Evolutionary conservation across 2,888 invertebrate species (phyloP).

Genomic region (Cantharis nigra): DNA sequence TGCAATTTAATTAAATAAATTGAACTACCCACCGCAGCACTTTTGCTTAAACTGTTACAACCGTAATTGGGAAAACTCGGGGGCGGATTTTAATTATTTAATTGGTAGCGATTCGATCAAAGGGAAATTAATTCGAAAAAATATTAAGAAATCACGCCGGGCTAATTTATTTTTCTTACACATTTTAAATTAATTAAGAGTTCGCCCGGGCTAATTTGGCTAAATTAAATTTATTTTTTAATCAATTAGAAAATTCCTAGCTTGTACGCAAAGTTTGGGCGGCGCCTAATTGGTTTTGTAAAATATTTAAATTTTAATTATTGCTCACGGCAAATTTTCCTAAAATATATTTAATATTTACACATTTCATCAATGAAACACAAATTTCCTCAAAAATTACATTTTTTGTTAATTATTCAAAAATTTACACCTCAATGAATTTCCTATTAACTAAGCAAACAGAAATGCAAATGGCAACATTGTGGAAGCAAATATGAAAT

Average conservation of each 20-base stretch:
- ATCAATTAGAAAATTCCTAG: neutral
- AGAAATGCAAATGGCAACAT: constrained; percentile 12
- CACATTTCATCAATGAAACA: neutral
- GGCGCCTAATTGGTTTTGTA: neutral
- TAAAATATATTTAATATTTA: neutral
- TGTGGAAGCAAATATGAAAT: neutral
- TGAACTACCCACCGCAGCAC: neutral
- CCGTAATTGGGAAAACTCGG: neutral
- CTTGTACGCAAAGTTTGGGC: neutral
- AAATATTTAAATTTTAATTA: neutral
- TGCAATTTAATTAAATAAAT: neutral
- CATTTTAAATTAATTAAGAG: neutral
- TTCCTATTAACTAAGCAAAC: constrained; percentile 20
- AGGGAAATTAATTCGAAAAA: neutral
- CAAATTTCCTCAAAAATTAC: neutral
- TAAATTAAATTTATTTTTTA: neutral
- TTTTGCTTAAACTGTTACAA: neutral
- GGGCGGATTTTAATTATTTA: neutral
- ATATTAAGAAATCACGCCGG: neutral
- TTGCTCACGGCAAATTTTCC: neutral
- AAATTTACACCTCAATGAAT: constrained; percentile 5
- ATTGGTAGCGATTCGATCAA: neutral
- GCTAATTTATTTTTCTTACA: neutral
- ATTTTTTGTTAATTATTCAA: neutral
- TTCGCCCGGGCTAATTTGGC: neutral